Base-by-base conservation (phyloP, 2,888 invertebrate genomes). In the Epinotia demarniana region DNA sequence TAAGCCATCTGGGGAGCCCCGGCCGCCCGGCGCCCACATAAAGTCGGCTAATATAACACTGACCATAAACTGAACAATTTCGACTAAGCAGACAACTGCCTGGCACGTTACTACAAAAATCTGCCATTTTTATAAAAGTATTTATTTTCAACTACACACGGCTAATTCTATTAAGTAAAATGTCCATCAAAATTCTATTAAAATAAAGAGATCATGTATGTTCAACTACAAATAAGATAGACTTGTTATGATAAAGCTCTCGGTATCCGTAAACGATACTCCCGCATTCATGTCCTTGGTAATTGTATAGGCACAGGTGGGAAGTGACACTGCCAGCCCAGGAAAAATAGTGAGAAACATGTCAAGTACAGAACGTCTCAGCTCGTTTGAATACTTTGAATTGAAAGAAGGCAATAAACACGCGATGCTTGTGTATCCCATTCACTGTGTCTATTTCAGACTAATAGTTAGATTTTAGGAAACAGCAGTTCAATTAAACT, bases 91-190 rank as follows among this genome's bases (percentile, higher is more conserved):
- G 83, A 81, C 79, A 83, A 78, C 80, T 79, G 78, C 82, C 85
- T 80, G 83, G 79, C 82, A 82, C 64, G 85, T 82, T 85, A 86
- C 83, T 86, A 89, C 88, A 82, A 82, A 86, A 84, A 89, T 89
- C 90, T 90, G 90, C 88, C 88, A 88, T 84, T 80, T 83, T 80
- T 75, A 80, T 82, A 83, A 27, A 27, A 73, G 71, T 80, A 82
- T 82, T 87, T 90, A 91, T 85, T 85, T 58, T 84, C 86, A 88
- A 87, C 87, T 90, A 90, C 87, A 88, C 86, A 89, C 86, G 81
- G 89, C 89, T 92, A 92, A 87, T 88, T 85, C 90, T 93, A 93
- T 91, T 92, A 93, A 93, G 93, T 93, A 93, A 93, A 92, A 92
- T 90, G 92, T 92, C 92, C 92, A 91, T 92, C 92, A 92, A 92